Base-by-base conservation (phyloP, 2,888 invertebrate species). In the Troides helena region DNA sequence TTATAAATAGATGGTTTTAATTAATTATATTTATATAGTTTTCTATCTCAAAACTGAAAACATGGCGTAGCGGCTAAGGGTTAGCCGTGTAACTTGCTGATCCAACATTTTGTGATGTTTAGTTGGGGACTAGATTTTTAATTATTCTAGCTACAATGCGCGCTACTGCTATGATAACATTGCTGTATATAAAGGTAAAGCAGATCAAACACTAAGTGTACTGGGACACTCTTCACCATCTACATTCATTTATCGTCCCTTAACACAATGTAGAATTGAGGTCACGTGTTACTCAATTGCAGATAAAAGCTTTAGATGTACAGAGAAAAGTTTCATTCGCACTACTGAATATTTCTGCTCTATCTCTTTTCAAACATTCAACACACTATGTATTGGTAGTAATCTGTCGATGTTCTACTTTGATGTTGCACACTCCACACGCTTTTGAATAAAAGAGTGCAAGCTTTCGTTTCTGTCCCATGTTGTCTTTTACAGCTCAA, bases 361-460 rank as follows among this genome's bases (percentile, higher is more conserved):
- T 10, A 21, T 14, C 18, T 53, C 18, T 53, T 57, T 21, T 57
- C 57, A 57, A 6, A 57, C 57, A 57, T 57, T n/a, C 57, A 1
- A 21, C 57, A 57, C n/a, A 57, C 57, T 21, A 21, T 21, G 57
- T 57, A 57, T 57, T 21, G 21, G 12, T 8, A 8, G 57, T 7
- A n/a, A 57, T 57, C 57, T 57, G 57, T 18, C 21, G 57, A 57
- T 57, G 57, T 57, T 57, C 57, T 6, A 57, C 57, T 57, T 57
- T 57, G 57, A 21, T 12, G n/a, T 21, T 57, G 21, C 18, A 57
- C 50, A 50, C 50, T 18, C 50, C 50, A 17, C 17, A 50, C 5
- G 17, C 50, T 17, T 50, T 57, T 21, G 57, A 57, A 21, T 21
- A 21, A 57, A 21, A 7, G 10, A 57, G 18, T 10, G 21, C n/a